Conservation (phyloP, 2,888 invertebrate species). For the Hololepta plana region DNA sequence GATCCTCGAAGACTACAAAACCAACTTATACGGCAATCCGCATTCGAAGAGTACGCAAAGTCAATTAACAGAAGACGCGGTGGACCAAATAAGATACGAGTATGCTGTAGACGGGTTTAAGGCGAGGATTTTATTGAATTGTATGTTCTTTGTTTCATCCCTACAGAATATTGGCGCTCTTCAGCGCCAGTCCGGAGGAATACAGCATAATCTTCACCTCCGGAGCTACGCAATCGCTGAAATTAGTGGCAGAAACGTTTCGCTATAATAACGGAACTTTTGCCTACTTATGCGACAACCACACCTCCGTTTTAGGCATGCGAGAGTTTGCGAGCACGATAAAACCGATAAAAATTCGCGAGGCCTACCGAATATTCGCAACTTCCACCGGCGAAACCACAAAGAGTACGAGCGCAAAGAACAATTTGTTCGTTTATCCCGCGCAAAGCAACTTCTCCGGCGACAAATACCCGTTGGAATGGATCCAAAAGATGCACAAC, state of each 20-base stretch:
- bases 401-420: constrained; percentile 7
- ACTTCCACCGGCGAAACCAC: not conserved
- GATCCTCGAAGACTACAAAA: constrained; percentile 43
- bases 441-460: constrained; percentile 95
- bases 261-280: constrained; percentile 47
- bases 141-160: constrained; percentile 6
- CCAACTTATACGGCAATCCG: constrained; percentile 77
- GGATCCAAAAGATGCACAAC: constrained; percentile 43
- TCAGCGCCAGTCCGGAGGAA: constrained; percentile 59
- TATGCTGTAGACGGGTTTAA: constrained; percentile 20
- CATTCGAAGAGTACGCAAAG: constrained; percentile 60
- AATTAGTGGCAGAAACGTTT: constrained; percentile 70
- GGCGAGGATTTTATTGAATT: constrained; percentile 2
- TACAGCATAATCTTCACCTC: constrained; percentile 88
- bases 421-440: constrained; percentile 58
- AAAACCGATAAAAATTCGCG: constrained; percentile 36
- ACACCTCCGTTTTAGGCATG: constrained; percentile 90
- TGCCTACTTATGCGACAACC: constrained; percentile 74
- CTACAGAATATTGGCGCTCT: constrained; percentile 62
- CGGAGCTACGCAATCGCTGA: constrained; percentile 77
- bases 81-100: constrained; percentile 70
- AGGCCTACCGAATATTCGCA: constrained; percentile 29
- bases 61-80: constrained; percentile 59
- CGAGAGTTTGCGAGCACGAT: constrained; percentile 49
- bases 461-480: constrained; percentile 63